Evolutionary conservation across 2,113 vertebrate species (phyloP).

Genomic region (Amblyopsis rosae): DNA sequence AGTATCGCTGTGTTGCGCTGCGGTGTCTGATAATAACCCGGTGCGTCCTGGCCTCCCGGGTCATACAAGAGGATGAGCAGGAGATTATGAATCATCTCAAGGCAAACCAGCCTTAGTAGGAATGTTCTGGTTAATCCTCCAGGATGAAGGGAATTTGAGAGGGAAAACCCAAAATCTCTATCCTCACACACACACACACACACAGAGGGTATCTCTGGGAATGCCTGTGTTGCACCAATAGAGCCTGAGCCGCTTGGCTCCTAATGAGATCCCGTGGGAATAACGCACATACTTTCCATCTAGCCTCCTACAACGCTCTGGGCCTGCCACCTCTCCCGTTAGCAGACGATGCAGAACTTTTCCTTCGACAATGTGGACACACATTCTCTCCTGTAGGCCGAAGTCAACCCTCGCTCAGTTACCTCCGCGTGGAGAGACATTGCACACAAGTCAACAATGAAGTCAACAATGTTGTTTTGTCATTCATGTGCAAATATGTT

Average conservation of each 20-base stretch:
- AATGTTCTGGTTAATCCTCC: constrained; percentile 29
- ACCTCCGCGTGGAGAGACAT: too few relatives aligned
- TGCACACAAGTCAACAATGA: too few relatives aligned
- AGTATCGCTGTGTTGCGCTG: constrained; percentile 15
- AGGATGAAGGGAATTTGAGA: constrained; percentile 36
- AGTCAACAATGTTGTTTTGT: too few relatives aligned
- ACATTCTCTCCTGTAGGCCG: too few relatives aligned
- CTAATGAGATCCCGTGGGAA: constrained; percentile 63
- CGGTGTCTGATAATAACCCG: constrained; percentile 24
- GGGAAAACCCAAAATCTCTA: constrained; percentile 31
- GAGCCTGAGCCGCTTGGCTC: constrained; percentile 51
- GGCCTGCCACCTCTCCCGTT: constrained; percentile 18
- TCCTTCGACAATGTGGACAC: background rate
- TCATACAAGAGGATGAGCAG: constrained; percentile 8
- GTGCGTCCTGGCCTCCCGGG: constrained; percentile 14
- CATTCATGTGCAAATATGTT: too few relatives aligned
- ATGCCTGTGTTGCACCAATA: constrained; percentile 31
- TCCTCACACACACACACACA: constrained; percentile 4
- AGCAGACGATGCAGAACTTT: constrained; percentile 18
- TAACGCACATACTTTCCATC: constrained; percentile 38
- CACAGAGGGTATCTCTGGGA: constrained; percentile 48
- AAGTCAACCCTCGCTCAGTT: too few relatives aligned
- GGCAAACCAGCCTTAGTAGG: background rate
- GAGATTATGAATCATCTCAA: constrained; percentile 17
- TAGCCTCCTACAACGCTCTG: constrained; percentile 27